Conservation (phyloP, 2,888 invertebrate genomes). For the Eristalis pertinax region DNA sequence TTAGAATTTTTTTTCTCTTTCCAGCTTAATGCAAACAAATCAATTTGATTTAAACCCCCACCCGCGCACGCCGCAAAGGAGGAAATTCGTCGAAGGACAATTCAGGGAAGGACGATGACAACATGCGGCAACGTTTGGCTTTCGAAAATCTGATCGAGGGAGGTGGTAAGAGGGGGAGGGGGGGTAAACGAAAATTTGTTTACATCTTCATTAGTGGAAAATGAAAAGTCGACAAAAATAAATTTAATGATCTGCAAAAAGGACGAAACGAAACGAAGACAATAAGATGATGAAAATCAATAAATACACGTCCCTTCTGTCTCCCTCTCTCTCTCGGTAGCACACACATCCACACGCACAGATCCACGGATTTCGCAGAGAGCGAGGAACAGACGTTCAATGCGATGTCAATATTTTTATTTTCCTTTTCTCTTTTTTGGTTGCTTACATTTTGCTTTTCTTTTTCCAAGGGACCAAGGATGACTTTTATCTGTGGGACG, state of each 20-base stretch:
- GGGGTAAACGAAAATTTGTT: constrained; percentile 43
- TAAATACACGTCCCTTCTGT: neutral
- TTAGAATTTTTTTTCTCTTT: constrained; percentile 1
- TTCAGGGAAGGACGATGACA: neutral
- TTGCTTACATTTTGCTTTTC: too few species aligned
- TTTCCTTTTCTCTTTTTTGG: constrained; percentile 7
- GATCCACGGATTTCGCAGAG: constrained; percentile 3
- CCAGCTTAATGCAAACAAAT: constrained; percentile 29
- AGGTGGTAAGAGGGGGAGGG: neutral
- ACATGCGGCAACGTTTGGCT: neutral
- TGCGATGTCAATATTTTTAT: constrained; percentile 29
- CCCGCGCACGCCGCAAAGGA: neutral
- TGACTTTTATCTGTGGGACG: neutral
- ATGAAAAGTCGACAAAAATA: constrained; percentile 55
- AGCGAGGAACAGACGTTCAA: constrained; percentile 2
- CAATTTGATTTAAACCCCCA: constrained; percentile 36
- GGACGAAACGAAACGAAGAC: constrained; percentile 5
- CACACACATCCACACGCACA: neutral
- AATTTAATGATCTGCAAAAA: constrained; percentile 58
- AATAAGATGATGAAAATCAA: neutral
- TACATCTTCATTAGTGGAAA: constrained; percentile 55
- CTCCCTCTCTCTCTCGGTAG: neutral
- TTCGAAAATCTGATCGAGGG: neutral
- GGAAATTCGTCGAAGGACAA: neutral
- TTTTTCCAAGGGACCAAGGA: neutral